Base-by-base conservation (phyloP, 1,140 invertebrate species). In the Kradibia gibbosae region DNA sequence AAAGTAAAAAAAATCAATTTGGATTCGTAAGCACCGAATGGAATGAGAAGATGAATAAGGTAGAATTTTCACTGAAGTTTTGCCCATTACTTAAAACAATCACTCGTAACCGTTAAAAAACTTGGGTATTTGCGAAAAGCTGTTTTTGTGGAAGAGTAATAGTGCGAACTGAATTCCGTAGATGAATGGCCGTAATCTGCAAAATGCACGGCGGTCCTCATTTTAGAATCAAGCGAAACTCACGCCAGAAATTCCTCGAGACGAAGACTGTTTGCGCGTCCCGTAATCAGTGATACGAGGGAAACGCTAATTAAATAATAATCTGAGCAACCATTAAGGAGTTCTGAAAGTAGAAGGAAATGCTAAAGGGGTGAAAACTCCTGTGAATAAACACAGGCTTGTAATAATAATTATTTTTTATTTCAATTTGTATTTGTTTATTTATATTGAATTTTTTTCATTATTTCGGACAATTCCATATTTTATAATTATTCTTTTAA, bases 11-110 rank as follows among this genome's bases (percentile, higher is more conserved):
- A 55, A 39, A 10, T 55, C n/a, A 25, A 53, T 48, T 22, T 45
- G 36, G 42, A 78, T 62, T 10, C 25, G 28, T 11, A 67, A n/a
- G 31, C 7, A 67, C 8, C 15, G 20, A 50, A 67, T 4, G 31
- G 60, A 71, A 55, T 15, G 62, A 34, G 60, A 34, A 67, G 75
- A 39, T 62, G 45, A 67, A 53, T 42, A 39, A 71, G 48, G 25
- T 22, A 50, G 75, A 77, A 42, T 48, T 48, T 67, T 34, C 15
- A 1, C 62, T 20, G 72, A 34, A 75, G 45, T 50, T 75, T 70
- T 25, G 25, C 15, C 79, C 72, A 42, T 81, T 81, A 81, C 79
- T 81, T 81, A 55, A 80, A 81, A 81, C 60, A 81, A 81, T 81
- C 79, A 70, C 57, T 73, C 55, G 39, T 39, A 50, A 57, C 8